Base-by-base conservation (phyloP, 1,140 invertebrate species). In the Harpegnathos saltator region DNA sequence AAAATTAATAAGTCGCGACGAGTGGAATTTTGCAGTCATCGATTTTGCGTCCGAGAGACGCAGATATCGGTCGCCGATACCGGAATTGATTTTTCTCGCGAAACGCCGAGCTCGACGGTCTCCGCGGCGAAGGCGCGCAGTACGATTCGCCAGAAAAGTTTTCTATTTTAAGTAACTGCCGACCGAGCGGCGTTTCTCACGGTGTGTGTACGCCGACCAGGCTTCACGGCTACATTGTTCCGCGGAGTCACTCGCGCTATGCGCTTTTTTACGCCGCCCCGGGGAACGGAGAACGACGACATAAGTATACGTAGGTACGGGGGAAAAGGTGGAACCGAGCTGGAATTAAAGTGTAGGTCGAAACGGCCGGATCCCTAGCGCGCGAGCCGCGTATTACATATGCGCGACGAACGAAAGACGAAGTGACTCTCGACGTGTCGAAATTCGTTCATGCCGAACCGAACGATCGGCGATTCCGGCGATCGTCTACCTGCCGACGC, bases 321-420 rank as follows among this genome's bases (percentile, higher is more conserved):
- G n/a, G 48, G 38, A 44, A 58, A 50, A 84, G 83, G 82, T 74
- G 54, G 56, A 75, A 75, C 62, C 84, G 38, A 3, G 38, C 59
- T 66, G 72, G 69, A 75, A 84, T 85, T 85, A 83, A 84, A 84
- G 84, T 66, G 84, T 85, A 84, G 84, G 72, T 65, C 50, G 66
- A 73, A 84, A 56, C 48, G 54, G 75, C 83, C 62, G 72, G 84
- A 85, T 85, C 63, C 26, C 26, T 68, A 48, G 15, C 33, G 48
- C 44, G 24, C n/a, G 38, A 33, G 1, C 17, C 12, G 63, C 65
- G 44, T 56, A 19, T 68, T 68, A 78, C n/a, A 29, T 48, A 48
- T 14, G 75, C 38, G 62, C 38, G 62, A 85, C 54, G 26, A 58
- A 62, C 24, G 38, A 44, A 38, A 63, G 56, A 17, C 19, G 19